These are phyloP conservation scores for Danio rerio DNA, from an alignment of 2,113 vertebrate genomes.

Conservation along the genomic window DNA sequence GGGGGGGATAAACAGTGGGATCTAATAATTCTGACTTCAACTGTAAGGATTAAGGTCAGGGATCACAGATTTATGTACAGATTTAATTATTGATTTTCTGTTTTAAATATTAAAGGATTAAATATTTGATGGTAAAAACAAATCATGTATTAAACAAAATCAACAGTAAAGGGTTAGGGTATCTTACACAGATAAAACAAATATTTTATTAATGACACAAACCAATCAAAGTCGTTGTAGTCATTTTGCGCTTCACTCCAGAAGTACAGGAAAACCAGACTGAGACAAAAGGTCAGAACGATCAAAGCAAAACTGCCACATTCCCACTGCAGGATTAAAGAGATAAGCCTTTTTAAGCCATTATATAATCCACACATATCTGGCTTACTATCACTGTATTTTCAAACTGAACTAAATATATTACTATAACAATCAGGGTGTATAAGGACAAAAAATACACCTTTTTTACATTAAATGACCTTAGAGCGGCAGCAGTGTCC, in stretches of 20 bases:
- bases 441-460: neutral
- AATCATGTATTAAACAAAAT: neutral
- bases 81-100: neutral
- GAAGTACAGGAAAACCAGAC: slow-evolving; percentile 84
- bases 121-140: neutral
- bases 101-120: neutral
- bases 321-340: slow-evolving; percentile 69
- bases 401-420: neutral
- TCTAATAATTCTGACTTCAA: too few species aligned
- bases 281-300: slow-evolving; percentile 81
- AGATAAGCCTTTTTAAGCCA: slow-evolving; percentile 7
- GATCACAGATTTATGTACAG: neutral
- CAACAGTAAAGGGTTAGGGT: too few species aligned
- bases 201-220: slow-evolving; percentile 57
- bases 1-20: too few species aligned
- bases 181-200: neutral
- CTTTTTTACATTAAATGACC: slow-evolving; percentile 57
- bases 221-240: slow-evolving; percentile 93
- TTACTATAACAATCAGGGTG: neutral
- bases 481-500: slow-evolving; percentile 85
- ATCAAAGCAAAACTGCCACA: slow-evolving; percentile 81
- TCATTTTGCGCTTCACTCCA: slow-evolving; percentile 91
- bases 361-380: neutral
- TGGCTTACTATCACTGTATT: neutral
- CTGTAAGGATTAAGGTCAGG: too few species aligned